Base-by-base conservation (phyloP, 2,888 invertebrate species). In the Nemurella pictetii region DNA sequence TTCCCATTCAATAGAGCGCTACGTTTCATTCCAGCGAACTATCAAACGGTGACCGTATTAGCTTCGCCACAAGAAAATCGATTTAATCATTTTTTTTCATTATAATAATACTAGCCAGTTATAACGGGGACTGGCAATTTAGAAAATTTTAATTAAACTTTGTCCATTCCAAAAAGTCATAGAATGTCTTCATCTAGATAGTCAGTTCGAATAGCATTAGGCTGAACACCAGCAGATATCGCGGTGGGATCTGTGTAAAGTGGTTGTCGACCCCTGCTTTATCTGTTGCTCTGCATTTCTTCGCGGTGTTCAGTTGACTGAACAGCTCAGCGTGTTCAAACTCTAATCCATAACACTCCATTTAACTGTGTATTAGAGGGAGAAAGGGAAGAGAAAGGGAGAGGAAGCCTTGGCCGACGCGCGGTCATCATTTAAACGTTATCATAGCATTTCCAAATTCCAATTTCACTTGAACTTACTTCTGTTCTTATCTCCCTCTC, bases 291-390 rank as follows among this genome's bases (percentile, higher is more conserved):
- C 27, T 26, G 26, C 27, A 26, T 28, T 75, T 75, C 75, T 75
- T 75, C 75, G 28, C 26, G 27, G 55, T 55, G 55, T 55, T 55
- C 55, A 55, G 55, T 55, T 55, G 55, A 55, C 55, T 55, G 55
- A 55, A 55, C 55, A 75, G 75, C 75, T 27, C 27, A 75, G 36
- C 36, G 78, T 55, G 35, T 28, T n/a, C 35, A 29, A 30, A 77
- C 78, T 81, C 84, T 84, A 84, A 84, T 84, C 84, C 84, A 84
- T 84, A 80, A 81, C 81, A 82, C 84, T 84, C 84, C 84, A 84
- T 84, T 84, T 84, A 84, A 80, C 84, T 30, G 81, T 32, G 84
- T 80, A 80, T 84, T 84, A 78, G 28, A 77, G 80, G n/a, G 84
- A 80, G 80, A 55, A 32, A 55, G 55, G 55, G 55, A 12, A 55